phyloP scores from a whole-genome alignment of 2,113 vertebrate genomes.

The Serilophus lunatus region DNA sequence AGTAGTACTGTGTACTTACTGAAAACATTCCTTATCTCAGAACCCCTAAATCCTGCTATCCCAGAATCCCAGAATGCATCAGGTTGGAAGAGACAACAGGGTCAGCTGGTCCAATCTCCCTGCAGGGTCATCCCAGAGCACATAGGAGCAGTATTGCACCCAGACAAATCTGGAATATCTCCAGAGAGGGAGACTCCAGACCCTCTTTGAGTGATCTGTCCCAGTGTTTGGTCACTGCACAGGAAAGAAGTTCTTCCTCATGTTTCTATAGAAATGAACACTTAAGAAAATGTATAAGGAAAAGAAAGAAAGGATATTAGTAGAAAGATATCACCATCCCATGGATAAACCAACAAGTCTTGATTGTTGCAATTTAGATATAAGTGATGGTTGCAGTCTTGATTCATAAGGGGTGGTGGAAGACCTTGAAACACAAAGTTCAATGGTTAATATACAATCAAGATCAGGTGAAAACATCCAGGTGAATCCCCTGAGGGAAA shows the following conservation, averaged over 20 bases:
- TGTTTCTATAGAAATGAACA: too few species aligned
- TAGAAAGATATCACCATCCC: too few species aligned
- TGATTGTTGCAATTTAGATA: too few species aligned
- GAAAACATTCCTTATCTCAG: neutral
- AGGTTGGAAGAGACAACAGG: neutral
- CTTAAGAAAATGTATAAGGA: too few species aligned
- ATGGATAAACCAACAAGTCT: too few species aligned
- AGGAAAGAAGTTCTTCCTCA: neutral
- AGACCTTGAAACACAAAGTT: too few species aligned
- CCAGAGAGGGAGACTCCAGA: neutral
- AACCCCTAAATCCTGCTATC: neutral
- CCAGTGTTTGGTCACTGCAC: rapidly evolving
- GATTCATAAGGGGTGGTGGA: too few species aligned
- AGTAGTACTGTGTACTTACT: neutral
- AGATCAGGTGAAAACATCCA: too few species aligned
- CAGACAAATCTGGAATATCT: neutral
- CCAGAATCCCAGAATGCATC: neutral
- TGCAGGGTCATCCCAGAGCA: neutral
- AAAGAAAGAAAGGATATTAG: too few species aligned
- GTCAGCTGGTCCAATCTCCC: neutral
- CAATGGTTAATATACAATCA: too few species aligned
- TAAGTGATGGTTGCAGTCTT: too few species aligned
- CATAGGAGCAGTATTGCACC: neutral
- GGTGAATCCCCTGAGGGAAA: too few species aligned
- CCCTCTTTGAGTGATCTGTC: neutral